These are phyloP conservation scores for Acipenser transmontanus DNA, from an alignment of 2,797 vertebrate genomes.

Conservation along the genomic window DNA sequence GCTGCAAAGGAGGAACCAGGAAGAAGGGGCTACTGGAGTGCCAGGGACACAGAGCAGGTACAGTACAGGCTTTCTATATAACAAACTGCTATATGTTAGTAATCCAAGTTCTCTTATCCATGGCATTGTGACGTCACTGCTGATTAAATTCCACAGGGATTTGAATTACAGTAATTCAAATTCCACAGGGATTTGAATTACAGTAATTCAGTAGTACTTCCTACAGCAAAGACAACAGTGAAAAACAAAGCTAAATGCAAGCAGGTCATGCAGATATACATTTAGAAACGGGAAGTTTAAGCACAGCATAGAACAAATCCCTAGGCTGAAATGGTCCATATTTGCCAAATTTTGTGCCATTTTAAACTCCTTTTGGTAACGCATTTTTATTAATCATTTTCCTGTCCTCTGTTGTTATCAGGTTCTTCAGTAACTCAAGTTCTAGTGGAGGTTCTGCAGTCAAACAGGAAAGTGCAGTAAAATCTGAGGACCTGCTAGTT, in stretches of 20 bases:
- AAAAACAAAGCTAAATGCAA: no score
- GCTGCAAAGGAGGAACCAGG: slow-evolving; percentile 71
- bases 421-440: slow-evolving; percentile 68
- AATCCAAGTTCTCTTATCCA: background rate
- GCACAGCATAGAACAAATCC: no score
- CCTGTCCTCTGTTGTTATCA: slow-evolving; percentile 28
- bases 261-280: no score
- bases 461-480: slow-evolving; percentile 18
- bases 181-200: background rate
- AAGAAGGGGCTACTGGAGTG: slow-evolving; percentile 45
- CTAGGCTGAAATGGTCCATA: no score
- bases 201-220: no score
- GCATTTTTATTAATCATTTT: background rate
- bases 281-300: no score
- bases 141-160: background rate
- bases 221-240: no score
- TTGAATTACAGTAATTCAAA: background rate
- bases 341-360: no score
- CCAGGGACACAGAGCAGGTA: slow-evolving; percentile 81
- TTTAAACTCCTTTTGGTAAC: no score
- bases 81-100: background rate
- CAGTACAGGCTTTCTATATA: background rate
- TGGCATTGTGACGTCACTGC: background rate
- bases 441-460: slow-evolving; percentile 23
- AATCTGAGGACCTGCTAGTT: slow-evolving; percentile 17